phyloP scores from a whole-genome alignment of 2,888 invertebrate genomes.

The Crocallis elinguaria region DNA sequence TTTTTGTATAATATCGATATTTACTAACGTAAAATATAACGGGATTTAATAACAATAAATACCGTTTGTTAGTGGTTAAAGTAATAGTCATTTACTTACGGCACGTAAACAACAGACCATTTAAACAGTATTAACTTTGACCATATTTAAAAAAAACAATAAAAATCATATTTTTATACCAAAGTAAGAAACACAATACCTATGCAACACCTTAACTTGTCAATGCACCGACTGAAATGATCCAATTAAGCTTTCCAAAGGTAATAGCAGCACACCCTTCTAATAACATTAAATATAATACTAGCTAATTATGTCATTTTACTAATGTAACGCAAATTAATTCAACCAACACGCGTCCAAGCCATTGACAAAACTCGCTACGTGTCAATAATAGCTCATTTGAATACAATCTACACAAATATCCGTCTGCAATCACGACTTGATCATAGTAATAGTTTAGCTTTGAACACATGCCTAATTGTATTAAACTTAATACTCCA shows the following conservation, averaged over 20 bases:
- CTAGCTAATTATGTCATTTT: constrained; percentile 69
- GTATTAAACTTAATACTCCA: no score
- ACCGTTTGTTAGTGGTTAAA: no score
- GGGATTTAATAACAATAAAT: no score
- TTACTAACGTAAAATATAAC: no score
- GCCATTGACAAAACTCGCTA: constrained; percentile 66
- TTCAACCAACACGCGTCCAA: constrained; percentile 65
- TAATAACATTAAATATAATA: constrained; percentile 58
- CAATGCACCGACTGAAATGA: neutral
- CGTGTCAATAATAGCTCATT: constrained; percentile 66
- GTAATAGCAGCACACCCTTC: constrained; percentile 58
- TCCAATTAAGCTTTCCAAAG: constrained; percentile 44
- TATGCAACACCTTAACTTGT: neutral
- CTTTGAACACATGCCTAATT: constrained; percentile 37
- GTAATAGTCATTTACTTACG: no score
- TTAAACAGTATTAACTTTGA: no score
- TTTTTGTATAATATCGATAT: neutral
- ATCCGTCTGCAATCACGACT: constrained; percentile 23
- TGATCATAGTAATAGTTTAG: constrained; percentile 24
- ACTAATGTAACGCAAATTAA: constrained; percentile 73
- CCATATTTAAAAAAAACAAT: no score
- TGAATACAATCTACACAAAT: constrained; percentile 62
- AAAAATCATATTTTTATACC: no score
- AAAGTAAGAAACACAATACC: neutral
- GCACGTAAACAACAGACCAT: no score